Base-by-base conservation (phyloP, 2,888 invertebrate species). In the Ecdyonurus torrentis region DNA sequence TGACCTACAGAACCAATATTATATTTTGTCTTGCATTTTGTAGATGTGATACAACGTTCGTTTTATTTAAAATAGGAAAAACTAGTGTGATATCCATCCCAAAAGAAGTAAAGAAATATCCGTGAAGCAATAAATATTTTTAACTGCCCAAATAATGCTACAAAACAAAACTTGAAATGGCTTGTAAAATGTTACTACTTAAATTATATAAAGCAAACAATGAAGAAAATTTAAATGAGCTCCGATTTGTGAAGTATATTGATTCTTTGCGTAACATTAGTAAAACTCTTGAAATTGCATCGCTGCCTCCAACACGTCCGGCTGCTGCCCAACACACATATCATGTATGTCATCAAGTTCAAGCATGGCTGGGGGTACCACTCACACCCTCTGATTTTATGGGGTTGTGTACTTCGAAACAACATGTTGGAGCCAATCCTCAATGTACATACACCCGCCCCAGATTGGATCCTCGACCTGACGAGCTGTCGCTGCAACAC, bases 151-250 rank as follows among this genome's bases (percentile, higher is more conserved):
- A n/a, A n/a, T n/a, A 65, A 67, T 65, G 67, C 68, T 64, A 65
- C 66, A 61, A 64, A 66, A 64, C 61, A 68, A 50, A 58, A 59
- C 53, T 70, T 25, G 63, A 67, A 62, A 67, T 66, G 58, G 68
- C 67, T n/a, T 68, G 70, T 64, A 69, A 69, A 66, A 65, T 67
- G 37, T 68, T 71, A 65, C 67, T 70, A 64, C 66, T 70, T 69
- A 64, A 67, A 61, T 63, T 68, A 25, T 67, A 69, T 64, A 68
- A 68, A 64, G 69, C 69, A 68, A 67, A 66, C 65, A 65, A 65
- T 64, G 63, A 58, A 60, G 66, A 63, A 52, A n/a, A n/a, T n/a
- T n/a, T n/a, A n/a, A n/a, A n/a, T n/a, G n/a, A n/a, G n/a, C n/a
- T n/a, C n/a, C n/a, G n/a, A n/a, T n/a, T n/a, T n/a, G n/a, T n/a